Evolutionary conservation across 2,797 vertebrate species (phyloP).

Genomic region (Sternarchorhynchus goeldii): DNA sequence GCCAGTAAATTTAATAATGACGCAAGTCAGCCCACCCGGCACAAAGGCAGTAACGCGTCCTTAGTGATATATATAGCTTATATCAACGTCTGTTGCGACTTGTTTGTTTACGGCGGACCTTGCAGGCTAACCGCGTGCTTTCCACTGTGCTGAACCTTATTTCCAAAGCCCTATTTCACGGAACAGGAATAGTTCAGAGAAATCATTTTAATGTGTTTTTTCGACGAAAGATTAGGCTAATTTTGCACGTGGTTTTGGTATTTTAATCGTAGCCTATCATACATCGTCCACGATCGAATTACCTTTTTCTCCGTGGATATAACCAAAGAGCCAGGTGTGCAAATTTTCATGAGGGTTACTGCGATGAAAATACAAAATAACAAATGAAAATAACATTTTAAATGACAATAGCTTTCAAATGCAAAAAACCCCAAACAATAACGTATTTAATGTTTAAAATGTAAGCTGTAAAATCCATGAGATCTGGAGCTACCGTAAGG

Average conservation of each 20-base stretch:
- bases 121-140: conserved; percentile 25
- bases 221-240: not conserved
- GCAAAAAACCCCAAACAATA: too few species aligned
- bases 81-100: conserved; percentile 28
- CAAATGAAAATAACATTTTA: too few species aligned
- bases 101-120: conserved; percentile 40
- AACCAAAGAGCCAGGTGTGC: too few species aligned
- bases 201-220: not conserved
- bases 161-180: not conserved
- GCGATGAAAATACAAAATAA: too few species aligned
- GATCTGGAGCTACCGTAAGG: conserved; percentile 8
- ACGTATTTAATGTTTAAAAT: not conserved
- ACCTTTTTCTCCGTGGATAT: too few species aligned
- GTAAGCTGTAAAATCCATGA: not conserved
- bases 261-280: too few species aligned
- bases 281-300: too few species aligned
- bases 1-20: conserved; percentile 45
- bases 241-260: too few species aligned
- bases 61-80: conserved; percentile 24
- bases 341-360: too few species aligned
- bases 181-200: not conserved
- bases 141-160: conserved; percentile 50
- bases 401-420: too few species aligned
- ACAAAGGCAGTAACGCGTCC: conserved; percentile 39
- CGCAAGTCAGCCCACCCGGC: conserved; percentile 46